Evolutionary conservation across 2,888 invertebrate species (phyloP).

Genomic region (Blastobasis lacticolella): DNA sequence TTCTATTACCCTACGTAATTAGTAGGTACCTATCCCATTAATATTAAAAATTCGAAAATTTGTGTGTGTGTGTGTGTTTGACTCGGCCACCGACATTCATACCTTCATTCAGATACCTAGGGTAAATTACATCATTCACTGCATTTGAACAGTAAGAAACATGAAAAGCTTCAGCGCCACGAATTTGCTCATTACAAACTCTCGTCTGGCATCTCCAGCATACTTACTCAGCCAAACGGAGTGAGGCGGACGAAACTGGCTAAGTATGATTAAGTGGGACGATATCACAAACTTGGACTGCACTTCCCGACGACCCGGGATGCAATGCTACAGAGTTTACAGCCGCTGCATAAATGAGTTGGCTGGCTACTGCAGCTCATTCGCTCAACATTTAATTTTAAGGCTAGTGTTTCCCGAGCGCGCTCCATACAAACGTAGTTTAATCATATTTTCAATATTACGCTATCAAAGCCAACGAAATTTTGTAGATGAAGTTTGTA

Average conservation of each 20-base stretch:
- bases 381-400: constrained; percentile 3
- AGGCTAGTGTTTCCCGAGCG: no score
- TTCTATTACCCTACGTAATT: no score
- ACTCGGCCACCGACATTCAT: no score
- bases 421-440: no score
- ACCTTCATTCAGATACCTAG: no score
- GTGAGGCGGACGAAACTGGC: constrained; percentile 14
- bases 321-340: constrained; percentile 24
- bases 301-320: constrained; percentile 23
- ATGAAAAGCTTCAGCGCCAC: constrained; percentile 27
- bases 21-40: no score
- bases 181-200: constrained; percentile 33
- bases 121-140: no score
- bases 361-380: constrained; percentile 20
- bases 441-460: no score
- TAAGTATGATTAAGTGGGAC: constrained; percentile 39
- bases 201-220: constrained; percentile 27
- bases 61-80: no score
- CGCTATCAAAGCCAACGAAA: no score
- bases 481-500: background rate
- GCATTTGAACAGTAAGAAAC: constrained; percentile 3
- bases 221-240: constrained; percentile 32
- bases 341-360: constrained; percentile 24
- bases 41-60: no score
- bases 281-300: constrained; percentile 33